Base-by-base conservation (phyloP, 30 jellyfish, hydroid and myxozoan genomes). In the Hydra vulgaris region DNA sequence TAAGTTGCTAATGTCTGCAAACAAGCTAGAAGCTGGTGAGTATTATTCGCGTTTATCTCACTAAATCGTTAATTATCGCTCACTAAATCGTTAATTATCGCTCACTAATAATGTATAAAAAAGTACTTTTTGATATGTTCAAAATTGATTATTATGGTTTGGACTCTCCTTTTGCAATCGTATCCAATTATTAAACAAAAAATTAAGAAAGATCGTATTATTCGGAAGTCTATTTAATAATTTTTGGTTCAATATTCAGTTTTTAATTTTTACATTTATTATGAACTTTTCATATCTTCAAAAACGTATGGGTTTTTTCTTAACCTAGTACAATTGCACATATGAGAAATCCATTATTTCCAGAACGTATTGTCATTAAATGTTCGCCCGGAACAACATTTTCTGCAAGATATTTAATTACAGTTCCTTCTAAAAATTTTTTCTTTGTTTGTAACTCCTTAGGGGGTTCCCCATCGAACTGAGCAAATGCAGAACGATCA, bases 301-400 rank as follows among this genome's bases (percentile, higher is more conserved):
- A 40, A 40, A 12, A 40, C 12, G n/a, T 40, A 40, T 40, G 5
- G 5, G 16, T 68, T 3, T 7, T 68, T 1, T 68, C 75, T 82
- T 78, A 94, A 15, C 99, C 99, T n/a, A 85, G 79, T 88, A 94
- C 83, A 23, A 94, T 77, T 21, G 99, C 99, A 18, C 96, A 87
- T 17, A 94, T 81, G 19, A 94, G 55, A 80, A 94, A 94, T 12
- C 99, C 99, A 26, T 84, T 26, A 3, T 88, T 88, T 68, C 95
- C 96, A 15, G 99, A 94, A 52, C 89, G 79, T 8, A 94, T 78
- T 0, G 89, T 79, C 79, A 94, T 81, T 52, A 81, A 66, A 61
- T 94, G 99, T n/a, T 85, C 95, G 16, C 99, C 99, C 17, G 99
- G 99, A 0, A 81, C n/a, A 21, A 94, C 89, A 66, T 94, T 82